Base-by-base conservation (phyloP, 1,140 invertebrate species). In the Ostrea denselamellosa region DNA sequence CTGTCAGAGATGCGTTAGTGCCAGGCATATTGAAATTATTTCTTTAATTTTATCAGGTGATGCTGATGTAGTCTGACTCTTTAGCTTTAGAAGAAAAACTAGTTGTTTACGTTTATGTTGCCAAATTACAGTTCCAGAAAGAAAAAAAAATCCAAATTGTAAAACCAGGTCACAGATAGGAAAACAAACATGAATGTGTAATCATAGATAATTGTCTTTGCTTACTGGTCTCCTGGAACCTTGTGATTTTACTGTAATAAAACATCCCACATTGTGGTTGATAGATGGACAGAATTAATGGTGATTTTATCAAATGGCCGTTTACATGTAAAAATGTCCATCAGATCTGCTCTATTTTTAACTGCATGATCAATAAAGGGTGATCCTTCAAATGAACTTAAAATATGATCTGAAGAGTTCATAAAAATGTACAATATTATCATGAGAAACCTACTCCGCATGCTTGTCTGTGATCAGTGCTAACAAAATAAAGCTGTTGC, bases 1-100 rank as follows among this genome's bases (percentile, higher is more conserved):
- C 68, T 77, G 68, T 34, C 68, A 77, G 68, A 77, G 28, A 77
- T 77, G 68, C 22, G 28, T 77, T 19, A 25, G 68, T 77, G 68
- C 68, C 68, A 77, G 28, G 12, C 5, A 25, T 14, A 77, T 28
- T 77, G 28, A 77, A 77, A 77, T 28, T 62, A n/a, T 62, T 62
- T 19, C 56, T 62, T 62, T n/a, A 62, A 62, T n/a, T 62, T 34
- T 77, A 77, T 14, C 25, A 34, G 68, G 14, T 77, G 68, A 17
- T 77, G 68, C 25, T 77, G 68, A 77, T 77, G 28, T 34, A 14
- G 34, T 77, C 28, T 14, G 28, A 77, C 22, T 28, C 68, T 34
- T 25, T 77, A 14, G 68, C 68, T 77, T 77, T 25, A 77, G 28
- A 77, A 77, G 28, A 77, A 77, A 28, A 77, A 25, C 28, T 28